phyloP scores from a whole-genome alignment of 64 coral and sea anemone species.

The Montipora sp. region DNA sequence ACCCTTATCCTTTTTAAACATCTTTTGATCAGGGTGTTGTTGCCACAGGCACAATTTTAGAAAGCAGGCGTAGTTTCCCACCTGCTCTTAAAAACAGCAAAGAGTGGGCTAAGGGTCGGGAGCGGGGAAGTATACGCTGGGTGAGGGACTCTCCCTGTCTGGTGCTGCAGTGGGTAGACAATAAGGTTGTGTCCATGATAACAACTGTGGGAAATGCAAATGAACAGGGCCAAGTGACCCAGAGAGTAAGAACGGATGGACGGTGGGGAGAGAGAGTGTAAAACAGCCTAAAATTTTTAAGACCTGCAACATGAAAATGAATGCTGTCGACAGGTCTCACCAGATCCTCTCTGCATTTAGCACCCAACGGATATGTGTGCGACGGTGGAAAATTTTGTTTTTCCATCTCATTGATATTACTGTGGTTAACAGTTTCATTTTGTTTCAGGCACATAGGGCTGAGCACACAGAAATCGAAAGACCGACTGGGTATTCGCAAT shows the following conservation, averaged over 20 bases:
- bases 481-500: constrained; percentile 16
- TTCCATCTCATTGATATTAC: constrained; percentile 48
- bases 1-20: constrained; percentile 32
- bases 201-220: constrained; percentile 55
- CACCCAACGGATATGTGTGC: constrained; percentile 2
- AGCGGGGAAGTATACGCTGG: constrained; percentile 47
- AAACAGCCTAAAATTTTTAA: not conserved
- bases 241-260: constrained; percentile 12
- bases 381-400: constrained; percentile 49
- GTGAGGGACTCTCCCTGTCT: constrained; percentile 50
- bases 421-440: constrained; percentile 48
- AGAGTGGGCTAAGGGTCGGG: constrained; percentile 30
- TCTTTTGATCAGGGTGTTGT: constrained; percentile 15
- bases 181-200: constrained; percentile 17
- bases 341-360: constrained; percentile 34
- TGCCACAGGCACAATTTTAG: constrained; percentile 27
- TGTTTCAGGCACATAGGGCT: constrained; percentile 27
- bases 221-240: constrained; percentile 40
- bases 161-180: constrained; percentile 35
- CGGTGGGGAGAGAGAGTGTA: not conserved
- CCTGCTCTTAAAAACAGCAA: constrained; percentile 7
- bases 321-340: constrained; percentile 52
- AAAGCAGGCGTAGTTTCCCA: constrained; percentile 22
- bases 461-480: constrained; percentile 9
- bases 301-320: constrained; percentile 39